Percentiles rank a stretch among this genome's conserved stretches.
phyloP scores from a whole-genome alignment of 2,797 vertebrate genomes.

The Eidolon dupreanum region DNA sequence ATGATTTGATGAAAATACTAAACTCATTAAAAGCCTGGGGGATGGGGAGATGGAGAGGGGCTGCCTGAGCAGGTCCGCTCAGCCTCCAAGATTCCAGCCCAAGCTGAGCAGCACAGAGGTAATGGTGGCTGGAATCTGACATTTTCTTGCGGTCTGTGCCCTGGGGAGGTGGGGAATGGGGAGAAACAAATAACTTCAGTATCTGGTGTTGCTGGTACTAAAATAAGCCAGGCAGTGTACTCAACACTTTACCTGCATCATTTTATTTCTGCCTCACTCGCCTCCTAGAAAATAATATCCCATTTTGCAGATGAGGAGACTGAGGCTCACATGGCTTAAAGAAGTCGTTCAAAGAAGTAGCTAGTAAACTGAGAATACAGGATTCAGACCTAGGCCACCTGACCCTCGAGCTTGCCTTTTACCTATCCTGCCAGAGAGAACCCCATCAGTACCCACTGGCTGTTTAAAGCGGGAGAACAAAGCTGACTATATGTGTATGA shows the following conservation, averaged over 20 bases:
- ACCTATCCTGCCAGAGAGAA: neutral
- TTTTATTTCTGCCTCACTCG: neutral
- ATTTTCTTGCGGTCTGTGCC: neutral
- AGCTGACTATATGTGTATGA: accelerated
- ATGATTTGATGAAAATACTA: constrained; percentile 80
- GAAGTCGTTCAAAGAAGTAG: neutral
- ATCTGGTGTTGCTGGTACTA: neutral
- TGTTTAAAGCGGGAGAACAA: neutral
- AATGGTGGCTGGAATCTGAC: neutral
- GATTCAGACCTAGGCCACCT: neutral
- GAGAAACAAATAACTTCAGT: neutral
- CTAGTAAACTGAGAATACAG: neutral
- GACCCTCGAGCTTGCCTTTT: neutral
- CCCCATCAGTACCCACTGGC: too few relatives aligned
- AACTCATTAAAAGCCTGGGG: constrained; percentile 77
- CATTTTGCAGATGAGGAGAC: neutral
- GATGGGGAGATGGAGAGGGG: constrained; percentile 29
- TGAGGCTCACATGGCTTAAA: neutral
- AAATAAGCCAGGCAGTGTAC: accelerated
- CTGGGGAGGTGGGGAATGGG: neutral
- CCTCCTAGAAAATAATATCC: neutral
- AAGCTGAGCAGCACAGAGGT: neutral
- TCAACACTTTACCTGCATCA: neutral
- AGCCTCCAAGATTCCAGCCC: neutral
- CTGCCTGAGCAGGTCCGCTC: neutral